Percentiles rank a stretch among this genome's conserved stretches.
Evolutionary conservation across 2,113 vertebrate species (phyloP).

Genomic region (Hemiprocne comata): DNA sequence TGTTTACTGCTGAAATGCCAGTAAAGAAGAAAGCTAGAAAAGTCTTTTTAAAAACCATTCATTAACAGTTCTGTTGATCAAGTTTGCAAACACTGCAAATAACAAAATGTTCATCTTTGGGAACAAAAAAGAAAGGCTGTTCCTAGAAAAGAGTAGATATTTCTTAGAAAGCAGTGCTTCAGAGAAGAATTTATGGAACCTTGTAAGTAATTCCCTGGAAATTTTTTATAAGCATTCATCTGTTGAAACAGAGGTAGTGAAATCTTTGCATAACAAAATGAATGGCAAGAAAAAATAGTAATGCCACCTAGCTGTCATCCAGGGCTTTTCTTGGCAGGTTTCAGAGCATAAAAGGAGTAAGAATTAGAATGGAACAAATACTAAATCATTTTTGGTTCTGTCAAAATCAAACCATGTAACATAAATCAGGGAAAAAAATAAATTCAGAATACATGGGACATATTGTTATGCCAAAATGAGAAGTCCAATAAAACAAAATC

Average conservation of each 20-base stretch:
- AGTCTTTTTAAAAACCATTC: background rate
- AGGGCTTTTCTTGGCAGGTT: background rate
- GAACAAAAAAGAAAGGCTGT: background rate
- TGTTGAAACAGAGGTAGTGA: background rate
- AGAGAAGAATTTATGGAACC: background rate
- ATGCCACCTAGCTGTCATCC: slow-evolving; percentile 47
- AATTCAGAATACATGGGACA: background rate
- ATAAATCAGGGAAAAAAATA: background rate
- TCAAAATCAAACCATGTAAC: background rate
- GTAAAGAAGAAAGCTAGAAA: background rate
- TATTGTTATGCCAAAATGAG: background rate
- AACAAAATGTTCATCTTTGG: background rate
- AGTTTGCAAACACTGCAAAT: background rate
- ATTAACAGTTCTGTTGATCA: background rate
- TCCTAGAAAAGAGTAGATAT: background rate
- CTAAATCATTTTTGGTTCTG: background rate
- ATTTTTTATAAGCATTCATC: background rate
- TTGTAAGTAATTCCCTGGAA: background rate
- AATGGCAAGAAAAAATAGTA: background rate
- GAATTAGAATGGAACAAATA: background rate
- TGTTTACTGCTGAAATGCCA: background rate
- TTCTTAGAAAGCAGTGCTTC: background rate
- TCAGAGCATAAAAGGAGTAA: background rate
- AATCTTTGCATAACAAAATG: background rate
- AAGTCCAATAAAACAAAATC: background rate